Evolutionary conservation across 2,888 invertebrate species (phyloP).

Genomic region (Mactromeris polynyma): DNA sequence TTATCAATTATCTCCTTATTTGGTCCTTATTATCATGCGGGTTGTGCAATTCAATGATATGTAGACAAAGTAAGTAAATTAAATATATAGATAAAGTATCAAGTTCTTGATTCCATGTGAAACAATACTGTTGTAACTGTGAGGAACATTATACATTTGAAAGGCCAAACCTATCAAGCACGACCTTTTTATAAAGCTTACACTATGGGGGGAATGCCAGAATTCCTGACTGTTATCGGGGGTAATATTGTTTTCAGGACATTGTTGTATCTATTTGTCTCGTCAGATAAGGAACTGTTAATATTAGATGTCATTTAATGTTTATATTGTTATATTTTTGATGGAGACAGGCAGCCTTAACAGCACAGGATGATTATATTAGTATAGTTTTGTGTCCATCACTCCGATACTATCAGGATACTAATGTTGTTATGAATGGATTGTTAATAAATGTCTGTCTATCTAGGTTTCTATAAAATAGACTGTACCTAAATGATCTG

Average conservation of each 20-base stretch:
- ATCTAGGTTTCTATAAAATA: neutral
- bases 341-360: neutral
- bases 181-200: neutral
- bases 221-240: neutral
- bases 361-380: neutral
- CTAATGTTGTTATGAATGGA: neutral
- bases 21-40: too few relatives aligned
- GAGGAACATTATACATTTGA: too few relatives aligned
- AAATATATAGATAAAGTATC: neutral
- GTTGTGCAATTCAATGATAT: too few relatives aligned
- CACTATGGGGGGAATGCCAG: neutral
- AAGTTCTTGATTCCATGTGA: neutral
- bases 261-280: neutral
- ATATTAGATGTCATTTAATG: slow-evolving; percentile 15
- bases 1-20: too few relatives aligned
- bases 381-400: neutral
- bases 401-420: neutral
- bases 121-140: neutral
- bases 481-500: neutral
- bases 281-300: slow-evolving; percentile 5
- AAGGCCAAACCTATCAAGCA: neutral
- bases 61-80: too few relatives aligned
- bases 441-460: neutral
- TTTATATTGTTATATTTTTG: neutral
- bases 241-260: neutral